Conservation (phyloP, 2,888 invertebrate species). For the Stomorhina lunata region DNA sequence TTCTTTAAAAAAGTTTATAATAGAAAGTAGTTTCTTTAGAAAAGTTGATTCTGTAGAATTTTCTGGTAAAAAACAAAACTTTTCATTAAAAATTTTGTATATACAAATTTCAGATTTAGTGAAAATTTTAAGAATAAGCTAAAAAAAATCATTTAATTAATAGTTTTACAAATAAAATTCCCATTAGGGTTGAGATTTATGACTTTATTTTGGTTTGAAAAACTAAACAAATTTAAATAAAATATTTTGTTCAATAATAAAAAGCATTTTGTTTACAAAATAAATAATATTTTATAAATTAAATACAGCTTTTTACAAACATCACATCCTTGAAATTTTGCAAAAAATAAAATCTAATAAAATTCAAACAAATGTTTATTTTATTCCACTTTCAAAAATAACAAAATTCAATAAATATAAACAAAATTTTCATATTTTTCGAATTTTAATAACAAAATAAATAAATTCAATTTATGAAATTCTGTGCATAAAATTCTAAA, state of each 20-base stretch:
- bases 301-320: not conserved
- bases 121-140: too few species aligned
- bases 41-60: too few species aligned
- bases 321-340: not conserved
- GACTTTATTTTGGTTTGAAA: not conserved
- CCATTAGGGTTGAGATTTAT: not conserved
- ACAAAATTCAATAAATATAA: not conserved
- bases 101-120: too few species aligned
- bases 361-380: not conserved
- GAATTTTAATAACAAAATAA: not conserved
- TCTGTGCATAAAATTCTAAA: slow-evolving; percentile 25
- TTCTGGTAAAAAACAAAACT: too few species aligned
- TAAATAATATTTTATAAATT: not conserved
- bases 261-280: not conserved
- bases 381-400: not conserved
- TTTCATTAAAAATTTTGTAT: too few species aligned
- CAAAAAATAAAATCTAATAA: not conserved
- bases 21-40: too few species aligned
- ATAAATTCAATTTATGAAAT: slow-evolving; percentile 14
- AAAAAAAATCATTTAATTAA: too few species aligned
- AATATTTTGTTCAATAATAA: not conserved
- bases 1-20: too few species aligned
- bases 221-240: too few species aligned
- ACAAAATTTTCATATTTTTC: not conserved
- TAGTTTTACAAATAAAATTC: too few species aligned